Base-by-base conservation (phyloP, 2,113 vertebrate genomes). In the Mugil cephalus region DNA sequence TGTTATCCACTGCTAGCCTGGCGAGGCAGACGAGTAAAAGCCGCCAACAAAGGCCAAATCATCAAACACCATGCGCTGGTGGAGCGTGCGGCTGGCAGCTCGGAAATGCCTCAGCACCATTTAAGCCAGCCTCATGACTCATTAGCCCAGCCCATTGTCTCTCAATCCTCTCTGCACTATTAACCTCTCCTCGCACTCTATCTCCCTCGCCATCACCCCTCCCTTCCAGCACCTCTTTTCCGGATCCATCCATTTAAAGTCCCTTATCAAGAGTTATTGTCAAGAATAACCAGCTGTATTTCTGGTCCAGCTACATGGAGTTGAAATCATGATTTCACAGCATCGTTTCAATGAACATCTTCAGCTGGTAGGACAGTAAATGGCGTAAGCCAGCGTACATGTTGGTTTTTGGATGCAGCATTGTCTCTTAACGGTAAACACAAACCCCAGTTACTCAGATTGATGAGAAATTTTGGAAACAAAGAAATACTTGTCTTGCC, bases 131-230 rank as follows among this genome's bases (percentile, higher is more conserved):
- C 43, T 79, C 80, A 86, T 78, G 84, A 83, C 56, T 83, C 89
- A 89, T 85, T 88, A 85, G 62, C 39, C 51, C 56, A 15, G 47
- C 6, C 89, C 56, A 86, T 89, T 91, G 87, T 91, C 75, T 84
- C 79, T 58, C 78, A 80, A 87, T 85, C 80, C 87, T 81, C 77
- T 70, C 56, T 76, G 78, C 78, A 76, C 79, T 84, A 30, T 82
- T 82, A 76, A 83, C 77, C 85, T 69, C 83, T 62, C 43, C 50
- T 58, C 19, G 7, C 47, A 42, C 67, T 10, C 34, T 35, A 12
- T 51, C 51, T 34, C 36, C 1, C 68, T 45, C 14, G 5, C 24
- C 24, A 30, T 30, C 24, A 3, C 24, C 24, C 24, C 59, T 74
- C 56, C 55, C 2, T 53, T 79, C 67, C 48, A 45, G 60, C 61